Conservation (phyloP, 2,888 invertebrate species). For the Disparrhopalites patrizii region DNA sequence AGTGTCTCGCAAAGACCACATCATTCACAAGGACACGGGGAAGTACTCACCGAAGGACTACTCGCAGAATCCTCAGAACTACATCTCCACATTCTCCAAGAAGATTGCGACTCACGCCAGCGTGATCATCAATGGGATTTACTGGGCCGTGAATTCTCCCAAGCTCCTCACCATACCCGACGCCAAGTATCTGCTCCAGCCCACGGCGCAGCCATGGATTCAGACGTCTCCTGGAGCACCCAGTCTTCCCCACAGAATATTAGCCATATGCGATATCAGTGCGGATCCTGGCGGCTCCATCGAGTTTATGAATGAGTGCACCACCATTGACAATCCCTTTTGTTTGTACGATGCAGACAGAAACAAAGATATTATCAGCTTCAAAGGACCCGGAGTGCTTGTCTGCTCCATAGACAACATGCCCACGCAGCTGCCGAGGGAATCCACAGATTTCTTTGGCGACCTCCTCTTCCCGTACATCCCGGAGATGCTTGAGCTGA, state of each 20-base stretch:
- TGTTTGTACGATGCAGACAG: constrained; percentile 98
- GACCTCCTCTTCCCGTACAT: constrained; percentile 85
- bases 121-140: constrained; percentile 95
- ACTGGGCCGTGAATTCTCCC: constrained; percentile 97
- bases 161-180: constrained; percentile 95
- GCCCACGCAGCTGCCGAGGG: constrained; percentile 97
- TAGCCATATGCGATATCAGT: constrained; percentile 96
- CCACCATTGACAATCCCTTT: constrained; percentile 98
- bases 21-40: constrained; percentile 87
- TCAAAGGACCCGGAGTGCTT: constrained; percentile 92
- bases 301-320: constrained; percentile 99
- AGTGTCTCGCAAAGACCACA: constrained; percentile 87
- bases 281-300: constrained; percentile 98
- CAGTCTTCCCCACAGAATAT: constrained; percentile 80
- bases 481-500: constrained; percentile 78
- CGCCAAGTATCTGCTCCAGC: constrained; percentile 86
- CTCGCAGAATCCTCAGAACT: constrained; percentile 86
- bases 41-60: constrained; percentile 87
- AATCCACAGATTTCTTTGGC: constrained; percentile 97
- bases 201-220: constrained; percentile 88
- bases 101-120: constrained; percentile 98
- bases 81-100: constrained; percentile 92
- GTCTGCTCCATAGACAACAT: constrained; percentile 99
- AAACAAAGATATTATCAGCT: constrained; percentile 93
- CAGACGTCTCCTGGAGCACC: constrained; percentile 84